Percentiles rank a stretch among this genome's conserved stretches.
Evolutionary conservation across 2,113 vertebrate species (phyloP).

Genomic region (Epinephelus lanceolatus): DNA sequence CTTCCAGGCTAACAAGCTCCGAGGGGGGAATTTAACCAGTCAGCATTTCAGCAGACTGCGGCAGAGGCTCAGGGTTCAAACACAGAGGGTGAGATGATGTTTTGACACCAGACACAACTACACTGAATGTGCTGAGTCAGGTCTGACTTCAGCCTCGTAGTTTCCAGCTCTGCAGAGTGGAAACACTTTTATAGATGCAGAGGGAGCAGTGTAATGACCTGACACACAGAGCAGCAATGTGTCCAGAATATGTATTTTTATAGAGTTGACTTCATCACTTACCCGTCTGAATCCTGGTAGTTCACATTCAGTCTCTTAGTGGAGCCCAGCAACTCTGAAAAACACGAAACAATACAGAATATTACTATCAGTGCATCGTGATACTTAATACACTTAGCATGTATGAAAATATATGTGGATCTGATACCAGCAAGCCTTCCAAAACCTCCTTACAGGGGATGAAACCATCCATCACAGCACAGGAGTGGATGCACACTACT

Average conservation of each 20-base stretch:
- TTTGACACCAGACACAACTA: conserved; percentile 5
- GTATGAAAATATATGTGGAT: no score
- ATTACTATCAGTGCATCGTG: no score
- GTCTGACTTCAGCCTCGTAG: not conserved
- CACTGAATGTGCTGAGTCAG: conserved; percentile 4
- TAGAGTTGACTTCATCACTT: conserved; percentile 48
- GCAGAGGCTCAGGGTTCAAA: not conserved
- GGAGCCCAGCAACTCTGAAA: conserved; percentile 85
- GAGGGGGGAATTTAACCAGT: not conserved
- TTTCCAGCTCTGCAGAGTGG: conserved; percentile 5
- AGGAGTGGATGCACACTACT: no score
- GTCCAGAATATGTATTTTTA: conserved; percentile 2
- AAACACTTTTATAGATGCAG: conserved; percentile 38
- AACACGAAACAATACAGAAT: conserved; percentile 9
- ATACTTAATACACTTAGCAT: no score
- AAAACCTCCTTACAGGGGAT: no score
- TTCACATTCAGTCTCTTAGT: conserved; percentile 85
- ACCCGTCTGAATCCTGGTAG: conserved; percentile 88
- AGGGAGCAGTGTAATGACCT: not conserved
- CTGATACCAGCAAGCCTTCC: no score
- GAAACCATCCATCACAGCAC: no score
- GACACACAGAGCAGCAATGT: no score
- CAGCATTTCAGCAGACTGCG: not conserved
- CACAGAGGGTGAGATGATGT: not conserved
- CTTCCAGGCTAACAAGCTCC: conserved; percentile 17